These are phyloP conservation scores for Antitype chi DNA, from an alignment of 2,888 invertebrate genomes.

Conservation along the genomic window DNA sequence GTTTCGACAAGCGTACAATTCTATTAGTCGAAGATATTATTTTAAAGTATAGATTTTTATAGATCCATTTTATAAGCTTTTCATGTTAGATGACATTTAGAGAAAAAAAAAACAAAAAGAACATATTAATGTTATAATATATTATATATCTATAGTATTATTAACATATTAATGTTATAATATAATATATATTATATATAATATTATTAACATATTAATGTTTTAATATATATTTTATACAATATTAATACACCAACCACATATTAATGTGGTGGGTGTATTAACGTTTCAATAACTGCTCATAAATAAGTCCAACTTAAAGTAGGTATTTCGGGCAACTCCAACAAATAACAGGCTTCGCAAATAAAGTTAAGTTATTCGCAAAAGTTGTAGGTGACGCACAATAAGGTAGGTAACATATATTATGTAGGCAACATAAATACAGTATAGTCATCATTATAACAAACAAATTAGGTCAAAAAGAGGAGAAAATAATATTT, in stretches of 20 bases:
- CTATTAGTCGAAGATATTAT: background rate
- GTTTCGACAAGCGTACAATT: background rate
- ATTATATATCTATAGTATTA: too few relatives aligned
- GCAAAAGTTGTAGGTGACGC: constrained; percentile 2
- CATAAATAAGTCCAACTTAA: background rate
- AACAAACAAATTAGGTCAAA: background rate
- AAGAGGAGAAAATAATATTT: background rate
- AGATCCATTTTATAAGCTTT: background rate
- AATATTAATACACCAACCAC: too few relatives aligned
- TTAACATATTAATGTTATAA: too few relatives aligned
- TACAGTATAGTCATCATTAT: background rate
- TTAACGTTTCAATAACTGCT: background rate
- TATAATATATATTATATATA: too few relatives aligned
- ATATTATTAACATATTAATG: too few relatives aligned
- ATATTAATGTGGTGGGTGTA: too few relatives aligned
- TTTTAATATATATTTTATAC: too few relatives aligned
- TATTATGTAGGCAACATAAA: background rate
- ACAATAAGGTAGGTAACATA: background rate
- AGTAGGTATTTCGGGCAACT: background rate
- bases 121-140: too few relatives aligned
- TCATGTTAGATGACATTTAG: background rate
- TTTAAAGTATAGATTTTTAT: background rate
- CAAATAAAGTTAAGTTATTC: constrained; percentile 12
- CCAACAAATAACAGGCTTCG: background rate
- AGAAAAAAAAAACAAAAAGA: too few relatives aligned